Evolutionary conservation across 2,797 vertebrate species (phyloP), one percentile per base, ranked within the genome.

Genomic region (Tokudaia tokunoshimensis): DNA sequence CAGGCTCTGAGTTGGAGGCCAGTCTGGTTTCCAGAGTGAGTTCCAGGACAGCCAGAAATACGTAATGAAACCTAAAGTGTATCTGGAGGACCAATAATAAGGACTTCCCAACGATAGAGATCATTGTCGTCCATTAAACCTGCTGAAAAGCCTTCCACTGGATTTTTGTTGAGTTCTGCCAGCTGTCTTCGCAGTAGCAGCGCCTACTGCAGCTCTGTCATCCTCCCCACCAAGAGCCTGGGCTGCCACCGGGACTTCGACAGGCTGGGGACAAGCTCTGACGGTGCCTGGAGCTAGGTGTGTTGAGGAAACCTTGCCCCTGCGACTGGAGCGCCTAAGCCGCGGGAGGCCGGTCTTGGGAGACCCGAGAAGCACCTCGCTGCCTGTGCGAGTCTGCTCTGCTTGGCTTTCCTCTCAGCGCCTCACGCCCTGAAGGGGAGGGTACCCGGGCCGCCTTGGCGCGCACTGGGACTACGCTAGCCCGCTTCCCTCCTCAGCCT

Each of bases 31-130:
- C 41, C 41, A 41, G 41, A 41, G 41, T 41, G 41, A 41, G 41
- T 41, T 41, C 41, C 41, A 41, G 41, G 41, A 41, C 41, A 41
- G 41, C 41, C 41, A 41, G 41, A 41, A 41, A 41, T 41, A 41
- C 41, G 41, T 41, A 41, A 41, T 41, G 41, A 41, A 41, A 41
- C 41, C 99, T 99, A 99, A 84, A 99, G 98, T 94, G 99, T 99
- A 97, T 99, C 99, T 98, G 99, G 99, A 98, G 99, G 99, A 76
- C 99, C 99, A 92, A 99, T 99, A 98, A 99, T 99, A 96, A 99
- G 99, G 97, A 99, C 99, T 99, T 99, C 99, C 99, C 99, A 99
- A 99, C 99, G 99, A 98, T 99, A 99, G 93, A 99, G 99, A 98
- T 99, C 99, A 98, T 99, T 99, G 98, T 99, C 99, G 98, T 99